Evolutionary conservation across 2,888 invertebrate species (phyloP).

Genomic region (Ophion slaviceki): DNA sequence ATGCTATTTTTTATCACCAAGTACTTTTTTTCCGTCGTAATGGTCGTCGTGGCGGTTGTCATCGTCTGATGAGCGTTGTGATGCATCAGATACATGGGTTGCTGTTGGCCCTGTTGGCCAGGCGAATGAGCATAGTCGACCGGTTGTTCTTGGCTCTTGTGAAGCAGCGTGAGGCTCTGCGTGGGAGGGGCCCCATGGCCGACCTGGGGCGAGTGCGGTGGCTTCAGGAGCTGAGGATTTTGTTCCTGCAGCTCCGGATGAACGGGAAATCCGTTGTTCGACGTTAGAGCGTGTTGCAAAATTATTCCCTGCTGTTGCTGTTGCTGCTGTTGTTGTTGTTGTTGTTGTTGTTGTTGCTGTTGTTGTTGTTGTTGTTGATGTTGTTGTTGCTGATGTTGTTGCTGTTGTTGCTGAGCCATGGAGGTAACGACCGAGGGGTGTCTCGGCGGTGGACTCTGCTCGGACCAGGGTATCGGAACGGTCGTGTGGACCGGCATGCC

Average conservation of each 20-base stretch:
- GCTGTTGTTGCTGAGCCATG: slow-evolving; percentile 79
- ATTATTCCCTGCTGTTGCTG: slow-evolving; percentile 82
- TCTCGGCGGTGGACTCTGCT: slow-evolving; percentile 79
- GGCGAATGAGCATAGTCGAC: slow-evolving; percentile 79
- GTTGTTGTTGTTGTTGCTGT: slow-evolving; percentile 79
- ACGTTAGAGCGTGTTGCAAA: slow-evolving; percentile 83
- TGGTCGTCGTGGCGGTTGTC: too few species aligned
- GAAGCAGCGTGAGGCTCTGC: slow-evolving; percentile 77
- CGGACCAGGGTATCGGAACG: slow-evolving; percentile 77
- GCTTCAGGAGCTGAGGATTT: slow-evolving; percentile 75
- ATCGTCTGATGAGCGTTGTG: slow-evolving; percentile 75
- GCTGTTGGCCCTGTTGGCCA: slow-evolving; percentile 56
- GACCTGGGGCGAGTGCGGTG: slow-evolving; percentile 78
- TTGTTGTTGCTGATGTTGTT: slow-evolving; percentile 77
- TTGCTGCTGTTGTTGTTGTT: slow-evolving; percentile 77
- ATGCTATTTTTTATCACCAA: slow-evolving; percentile 86
- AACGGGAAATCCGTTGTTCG: slow-evolving; percentile 78
- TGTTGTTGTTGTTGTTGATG: slow-evolving; percentile 76
- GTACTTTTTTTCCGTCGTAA: slow-evolving; percentile 85
- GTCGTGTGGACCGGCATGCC: slow-evolving; percentile 75
- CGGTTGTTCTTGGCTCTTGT: slow-evolving; percentile 79
- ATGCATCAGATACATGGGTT: slow-evolving; percentile 75
- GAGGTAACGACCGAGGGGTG: slow-evolving; percentile 82
- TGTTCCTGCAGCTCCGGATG: slow-evolving; percentile 78
- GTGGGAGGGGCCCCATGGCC: slow-evolving; percentile 74